Evolutionary conservation across 2,797 vertebrate genomes (phyloP).

Genomic region (Enteromius mattozi): DNA sequence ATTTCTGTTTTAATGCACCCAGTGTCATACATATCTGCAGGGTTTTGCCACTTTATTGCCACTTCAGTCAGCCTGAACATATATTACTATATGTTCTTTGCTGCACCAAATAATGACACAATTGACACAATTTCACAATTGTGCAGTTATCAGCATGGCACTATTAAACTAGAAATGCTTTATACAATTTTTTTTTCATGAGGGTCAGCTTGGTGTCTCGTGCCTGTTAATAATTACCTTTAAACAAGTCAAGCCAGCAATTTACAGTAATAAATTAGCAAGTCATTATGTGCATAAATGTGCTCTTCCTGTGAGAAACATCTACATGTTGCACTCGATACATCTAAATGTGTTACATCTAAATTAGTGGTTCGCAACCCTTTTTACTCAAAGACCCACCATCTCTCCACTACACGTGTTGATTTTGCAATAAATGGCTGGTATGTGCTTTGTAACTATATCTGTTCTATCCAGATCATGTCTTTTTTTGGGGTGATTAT

Average conservation of each 20-base stretch:
- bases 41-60: neutral
- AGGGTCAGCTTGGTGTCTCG: neutral
- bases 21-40: neutral
- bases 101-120: neutral
- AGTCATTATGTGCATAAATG: neutral
- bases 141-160: neutral
- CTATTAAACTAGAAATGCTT: neutral
- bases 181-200: neutral
- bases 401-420: neutral
- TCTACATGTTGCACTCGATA: neutral
- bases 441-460: neutral
- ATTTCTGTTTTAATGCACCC: neutral
- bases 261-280: neutral
- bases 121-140: neutral
- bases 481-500: neutral
- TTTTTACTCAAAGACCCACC: neutral
- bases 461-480: neutral
- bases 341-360: neutral
- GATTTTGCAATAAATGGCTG: neutral
- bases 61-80: neutral
- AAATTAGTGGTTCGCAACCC: neutral
- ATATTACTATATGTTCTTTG: neutral
- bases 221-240: neutral
- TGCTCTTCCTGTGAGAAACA: neutral
- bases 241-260: neutral